Percentiles rank a stretch among this genome's conserved stretches.
phyloP scores from a whole-genome alignment of 2,113 vertebrate species.

The Ascaphus truei region DNA sequence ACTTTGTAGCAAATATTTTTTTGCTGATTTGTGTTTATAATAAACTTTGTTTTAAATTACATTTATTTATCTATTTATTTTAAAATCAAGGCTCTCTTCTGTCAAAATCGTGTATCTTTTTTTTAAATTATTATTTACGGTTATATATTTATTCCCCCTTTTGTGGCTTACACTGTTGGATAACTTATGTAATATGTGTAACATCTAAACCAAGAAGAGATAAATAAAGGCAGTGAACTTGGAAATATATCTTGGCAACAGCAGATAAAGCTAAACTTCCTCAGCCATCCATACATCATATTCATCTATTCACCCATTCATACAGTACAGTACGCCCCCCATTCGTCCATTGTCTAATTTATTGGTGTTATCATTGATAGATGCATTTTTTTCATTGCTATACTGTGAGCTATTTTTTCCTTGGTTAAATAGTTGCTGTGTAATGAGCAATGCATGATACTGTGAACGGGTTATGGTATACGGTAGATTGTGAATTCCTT shows the following conservation, averaged over 20 bases:
- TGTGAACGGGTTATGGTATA: slow-evolving; percentile 61
- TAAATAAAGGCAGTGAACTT: slow-evolving; percentile 76
- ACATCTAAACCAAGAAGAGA: slow-evolving; percentile 73
- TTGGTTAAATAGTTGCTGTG: slow-evolving; percentile 56
- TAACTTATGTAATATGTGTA: slow-evolving; percentile 73
- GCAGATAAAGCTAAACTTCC: slow-evolving; percentile 69
- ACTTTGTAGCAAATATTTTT: slow-evolving; percentile 81
- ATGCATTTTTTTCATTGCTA: slow-evolving; percentile 29
- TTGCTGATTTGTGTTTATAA: slow-evolving; percentile 80
- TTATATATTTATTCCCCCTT: slow-evolving; percentile 76
- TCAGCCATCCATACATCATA: slow-evolving; percentile 40
- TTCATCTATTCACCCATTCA: slow-evolving; percentile 40
- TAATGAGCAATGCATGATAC: slow-evolving; percentile 63
- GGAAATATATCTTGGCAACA: slow-evolving; percentile 67
- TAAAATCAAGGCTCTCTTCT: slow-evolving; percentile 73
- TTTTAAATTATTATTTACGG: slow-evolving; percentile 41
- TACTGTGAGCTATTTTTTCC: slow-evolving; percentile 1
- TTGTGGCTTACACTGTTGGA: slow-evolving; percentile 67
- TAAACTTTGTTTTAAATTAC: slow-evolving; percentile 84
- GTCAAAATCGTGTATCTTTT: slow-evolving; percentile 56
- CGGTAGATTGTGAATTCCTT: slow-evolving; percentile 54
- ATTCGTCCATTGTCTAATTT: not conserved
- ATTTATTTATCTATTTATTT: slow-evolving; percentile 67
- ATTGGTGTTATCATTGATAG: not conserved
- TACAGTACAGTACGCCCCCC: slow-evolving; percentile 14